Evolutionary conservation across 2,888 invertebrate genomes (phyloP).

Genomic region (Xanthorhoe designata): DNA sequence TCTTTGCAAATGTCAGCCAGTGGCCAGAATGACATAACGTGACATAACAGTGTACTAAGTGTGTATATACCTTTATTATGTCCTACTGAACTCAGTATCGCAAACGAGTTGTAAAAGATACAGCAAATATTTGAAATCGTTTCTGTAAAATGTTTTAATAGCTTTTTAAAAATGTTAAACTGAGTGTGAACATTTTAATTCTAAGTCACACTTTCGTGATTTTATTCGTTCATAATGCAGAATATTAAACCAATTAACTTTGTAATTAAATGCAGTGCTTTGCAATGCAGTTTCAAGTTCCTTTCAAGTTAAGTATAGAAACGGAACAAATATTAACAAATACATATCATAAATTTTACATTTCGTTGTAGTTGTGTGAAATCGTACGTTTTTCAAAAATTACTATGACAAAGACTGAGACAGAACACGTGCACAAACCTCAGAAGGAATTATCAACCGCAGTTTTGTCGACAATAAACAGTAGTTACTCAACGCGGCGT

Average conservation of each 20-base stretch:
- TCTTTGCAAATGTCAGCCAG: constrained; percentile 72
- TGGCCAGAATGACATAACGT: constrained; percentile 64
- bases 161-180: background rate
- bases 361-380: too few species aligned
- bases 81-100: constrained; percentile 2
- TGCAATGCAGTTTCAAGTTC: background rate
- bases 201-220: constrained; percentile 25
- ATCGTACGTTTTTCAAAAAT: too few species aligned
- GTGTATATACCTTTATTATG: background rate
- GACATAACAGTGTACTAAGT: constrained; percentile 48
- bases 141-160: background rate
- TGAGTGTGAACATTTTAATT: background rate
- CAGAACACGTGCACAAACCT: constrained; percentile 25
- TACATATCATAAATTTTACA: too few species aligned
- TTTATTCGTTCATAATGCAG: constrained; percentile 13
- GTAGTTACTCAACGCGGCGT: constrained; percentile 38
- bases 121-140: background rate
- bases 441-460: constrained; percentile 49
- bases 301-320: too few species aligned
- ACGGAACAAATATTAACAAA: too few species aligned
- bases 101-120: background rate
- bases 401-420: background rate
- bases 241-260: constrained; percentile 3
- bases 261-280: constrained; percentile 4
- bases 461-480: constrained; percentile 46